phyloP scores from a whole-genome alignment of 2,113 vertebrate genomes.

The Crotalus helleri region DNA sequence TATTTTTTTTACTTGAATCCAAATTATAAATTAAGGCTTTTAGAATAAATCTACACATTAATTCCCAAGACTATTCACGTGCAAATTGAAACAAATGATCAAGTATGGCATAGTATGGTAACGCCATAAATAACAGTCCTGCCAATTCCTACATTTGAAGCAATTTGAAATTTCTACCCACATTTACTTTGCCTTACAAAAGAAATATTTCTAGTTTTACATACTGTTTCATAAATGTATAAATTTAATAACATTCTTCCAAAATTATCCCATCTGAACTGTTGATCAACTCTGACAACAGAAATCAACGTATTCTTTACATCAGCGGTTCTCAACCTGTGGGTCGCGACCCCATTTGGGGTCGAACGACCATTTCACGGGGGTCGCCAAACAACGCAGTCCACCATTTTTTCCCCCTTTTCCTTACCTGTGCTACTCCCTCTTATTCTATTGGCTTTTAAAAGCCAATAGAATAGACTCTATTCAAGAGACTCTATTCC shows the following conservation, averaged over 20 bases:
- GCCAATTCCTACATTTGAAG: background rate
- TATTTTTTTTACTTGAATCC: background rate
- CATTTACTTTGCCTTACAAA: background rate
- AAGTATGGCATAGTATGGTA: background rate
- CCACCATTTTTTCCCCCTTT: no score
- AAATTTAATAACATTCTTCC: background rate
- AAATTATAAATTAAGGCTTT: background rate
- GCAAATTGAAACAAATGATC: background rate
- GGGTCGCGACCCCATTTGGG: no score
- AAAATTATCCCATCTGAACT: background rate
- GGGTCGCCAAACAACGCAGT: no score
- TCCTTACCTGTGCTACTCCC: no score
- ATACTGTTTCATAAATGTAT: background rate
- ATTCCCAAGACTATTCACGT: background rate
- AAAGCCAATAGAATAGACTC: no score
- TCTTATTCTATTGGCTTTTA: no score
- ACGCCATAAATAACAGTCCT: background rate
- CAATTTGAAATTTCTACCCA: background rate
- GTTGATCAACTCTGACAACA: background rate
- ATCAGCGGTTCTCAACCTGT: no score
- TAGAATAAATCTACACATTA: background rate
- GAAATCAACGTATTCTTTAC: background rate
- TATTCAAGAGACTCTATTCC: no score
- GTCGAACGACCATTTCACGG: no score
- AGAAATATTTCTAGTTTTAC: background rate